Evolutionary conservation across 2,113 vertebrate species (phyloP).

Genomic region (Acanthochromis polyacanthus): DNA sequence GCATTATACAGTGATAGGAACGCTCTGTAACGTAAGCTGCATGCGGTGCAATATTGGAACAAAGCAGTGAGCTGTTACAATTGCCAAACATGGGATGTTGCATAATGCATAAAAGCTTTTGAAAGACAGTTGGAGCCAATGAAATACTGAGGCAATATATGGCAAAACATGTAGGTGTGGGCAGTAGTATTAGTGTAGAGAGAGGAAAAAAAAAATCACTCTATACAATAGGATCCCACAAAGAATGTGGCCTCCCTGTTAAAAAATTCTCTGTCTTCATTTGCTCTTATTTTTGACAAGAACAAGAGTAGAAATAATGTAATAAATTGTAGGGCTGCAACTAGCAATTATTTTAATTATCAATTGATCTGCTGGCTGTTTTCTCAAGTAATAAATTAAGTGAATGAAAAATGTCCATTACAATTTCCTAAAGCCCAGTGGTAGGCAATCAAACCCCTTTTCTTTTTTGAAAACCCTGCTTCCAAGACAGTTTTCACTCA

Average conservation of each 20-base stretch:
- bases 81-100: slow-evolving; percentile 38
- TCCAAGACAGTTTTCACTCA: background rate
- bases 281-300: background rate
- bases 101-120: slow-evolving; percentile 43
- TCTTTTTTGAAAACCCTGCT: background rate
- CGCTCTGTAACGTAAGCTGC: slow-evolving; percentile 21
- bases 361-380: background rate
- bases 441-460: background rate
- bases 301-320: background rate
- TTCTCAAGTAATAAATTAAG: background rate
- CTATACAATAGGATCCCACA: background rate
- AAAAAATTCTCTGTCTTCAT: background rate
- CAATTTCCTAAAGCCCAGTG: background rate
- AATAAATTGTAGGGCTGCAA: background rate
- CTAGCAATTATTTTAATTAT: background rate
- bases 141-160: slow-evolving; percentile 20
- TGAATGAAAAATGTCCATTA: background rate
- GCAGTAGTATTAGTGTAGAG: background rate
- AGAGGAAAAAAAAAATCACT: background rate
- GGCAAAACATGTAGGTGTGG: background rate
- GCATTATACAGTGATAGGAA: slow-evolving; percentile 23
- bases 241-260: background rate
- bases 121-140: slow-evolving; percentile 27
- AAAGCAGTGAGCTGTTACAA: slow-evolving; percentile 17
- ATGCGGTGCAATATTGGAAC: slow-evolving; percentile 25